Conservation (phyloP, 2,113 vertebrate species). For the Synchiropus splendidus region DNA sequence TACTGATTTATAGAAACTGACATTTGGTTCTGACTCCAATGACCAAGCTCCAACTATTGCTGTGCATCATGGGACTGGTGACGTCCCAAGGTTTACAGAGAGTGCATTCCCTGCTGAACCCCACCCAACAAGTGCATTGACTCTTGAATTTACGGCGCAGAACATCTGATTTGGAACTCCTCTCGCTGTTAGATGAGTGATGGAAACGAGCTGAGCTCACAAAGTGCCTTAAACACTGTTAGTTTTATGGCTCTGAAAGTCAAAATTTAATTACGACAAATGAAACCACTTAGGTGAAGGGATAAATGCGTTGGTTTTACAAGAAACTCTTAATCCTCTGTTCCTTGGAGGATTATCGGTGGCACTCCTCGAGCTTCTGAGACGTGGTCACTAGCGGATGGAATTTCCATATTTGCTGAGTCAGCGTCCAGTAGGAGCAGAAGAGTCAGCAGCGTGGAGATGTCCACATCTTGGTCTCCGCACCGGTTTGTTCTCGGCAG, state of each 20-base stretch:
- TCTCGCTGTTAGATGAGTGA: too few species aligned
- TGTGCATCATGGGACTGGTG: too few species aligned
- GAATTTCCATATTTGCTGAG: constrained; percentile 12
- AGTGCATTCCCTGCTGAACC: too few species aligned
- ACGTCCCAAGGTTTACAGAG: too few species aligned
- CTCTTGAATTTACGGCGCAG: too few species aligned
- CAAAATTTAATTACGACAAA: constrained; percentile 1
- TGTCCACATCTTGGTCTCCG: neutral
- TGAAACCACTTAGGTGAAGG: neutral
- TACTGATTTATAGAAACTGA: too few species aligned
- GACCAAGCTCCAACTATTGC: too few species aligned
- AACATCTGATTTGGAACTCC: too few species aligned
- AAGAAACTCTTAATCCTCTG: constrained; percentile 6
- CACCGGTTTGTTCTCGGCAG: neutral
- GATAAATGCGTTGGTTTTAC: constrained; percentile 1
- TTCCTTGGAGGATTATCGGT: neutral
- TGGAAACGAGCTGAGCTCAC: too few species aligned
- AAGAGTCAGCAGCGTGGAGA: constrained; percentile 4
- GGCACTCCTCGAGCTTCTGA: neutral
- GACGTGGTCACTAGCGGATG: neutral
- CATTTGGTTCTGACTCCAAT: too few species aligned
- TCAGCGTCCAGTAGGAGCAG: constrained; percentile 16
- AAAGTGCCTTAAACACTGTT: too few species aligned
- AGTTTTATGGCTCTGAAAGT: neutral
- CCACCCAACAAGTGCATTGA: too few species aligned